Percentiles rank a stretch among this genome's conserved stretches.
Conservation (phyloP, 1,140 invertebrate species). For the Brevipalpus yothersi region DNA sequence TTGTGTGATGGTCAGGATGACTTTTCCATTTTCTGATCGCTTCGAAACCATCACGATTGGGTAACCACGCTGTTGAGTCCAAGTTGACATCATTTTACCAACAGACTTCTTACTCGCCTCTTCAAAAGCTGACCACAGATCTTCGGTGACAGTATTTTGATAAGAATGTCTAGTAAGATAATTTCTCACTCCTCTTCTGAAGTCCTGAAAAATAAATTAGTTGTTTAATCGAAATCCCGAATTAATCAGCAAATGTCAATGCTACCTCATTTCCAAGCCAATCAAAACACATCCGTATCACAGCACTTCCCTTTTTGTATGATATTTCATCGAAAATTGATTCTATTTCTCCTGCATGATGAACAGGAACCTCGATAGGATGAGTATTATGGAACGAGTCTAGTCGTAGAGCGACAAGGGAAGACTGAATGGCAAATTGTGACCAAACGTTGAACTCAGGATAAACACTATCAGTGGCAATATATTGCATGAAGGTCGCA, state of each 20-base stretch:
- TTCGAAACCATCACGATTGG: constrained; percentile 28
- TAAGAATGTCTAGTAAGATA: constrained; percentile 75
- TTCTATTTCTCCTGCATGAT: constrained; percentile 63
- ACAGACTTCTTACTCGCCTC: constrained; percentile 74
- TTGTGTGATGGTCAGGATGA: constrained; percentile 46
- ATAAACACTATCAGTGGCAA: constrained; percentile 36
- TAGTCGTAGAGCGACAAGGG: constrained; percentile 16
- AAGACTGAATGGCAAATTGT: constrained; percentile 1
- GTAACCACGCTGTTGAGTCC: constrained; percentile 82
- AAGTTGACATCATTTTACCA: constrained; percentile 68
- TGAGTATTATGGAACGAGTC: constrained; percentile 62
- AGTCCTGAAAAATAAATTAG: constrained; percentile 29
- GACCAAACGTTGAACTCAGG: constrained; percentile 45
- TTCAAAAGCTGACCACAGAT: constrained; percentile 73
- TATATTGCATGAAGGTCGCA: constrained; percentile 51
- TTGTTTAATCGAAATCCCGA: background rate
- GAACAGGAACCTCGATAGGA: constrained; percentile 56
- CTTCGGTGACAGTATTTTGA: constrained; percentile 71
- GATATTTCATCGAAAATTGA: constrained; percentile 77
- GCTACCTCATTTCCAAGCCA: constrained; percentile 11
- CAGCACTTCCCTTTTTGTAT: constrained; percentile 19
- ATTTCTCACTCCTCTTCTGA: constrained; percentile 75
- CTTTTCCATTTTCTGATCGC: constrained; percentile 21
- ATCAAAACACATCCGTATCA: constrained; percentile 17
- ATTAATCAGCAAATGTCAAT: background rate